Base-by-base conservation (phyloP, 2,113 vertebrate genomes). In the Anguilla rostrata region DNA sequence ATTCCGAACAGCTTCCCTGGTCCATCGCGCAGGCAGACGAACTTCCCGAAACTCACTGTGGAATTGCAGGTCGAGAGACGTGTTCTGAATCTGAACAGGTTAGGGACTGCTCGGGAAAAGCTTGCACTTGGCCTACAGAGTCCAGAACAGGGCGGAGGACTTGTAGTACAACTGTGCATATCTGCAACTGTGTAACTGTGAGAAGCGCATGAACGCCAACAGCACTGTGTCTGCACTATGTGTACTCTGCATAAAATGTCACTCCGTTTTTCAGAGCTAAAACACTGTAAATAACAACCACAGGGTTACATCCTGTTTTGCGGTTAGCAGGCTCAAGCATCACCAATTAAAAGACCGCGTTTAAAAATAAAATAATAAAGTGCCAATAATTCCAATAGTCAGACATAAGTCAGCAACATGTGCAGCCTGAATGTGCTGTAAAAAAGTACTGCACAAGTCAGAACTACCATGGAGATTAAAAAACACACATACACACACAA, bases 201-300 rank as follows among this genome's bases (percentile, higher is more conserved):
- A 34, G 71, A 75, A 75, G 71, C 12, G n/a, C 12, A 75, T 0
- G n/a, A 75, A 75, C 2, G 26, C 71, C 26, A 34, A 75, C 26
- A 75, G 16, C 39, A 20, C 16, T 16, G 18, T 39, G 41, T 18
- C 40, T 78, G 8, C 6, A 16, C 39, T 29, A 63, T 16, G 39
- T 18, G 39, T 41, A 6, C 34, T 11, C 14, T 12, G 22, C 53
- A 34, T 16, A 63, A 80, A 81, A 53, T 66, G 49, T 39, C 12
- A 43, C 66, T n/a, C 26, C 78, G n/a, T 57, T 79, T 79, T 85
- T 82, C 26, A 40, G 2, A 81, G 83, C 29, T 39, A 66, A 71
- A 22, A 39, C 12, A 57, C 84, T 78, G 60, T 57, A 85, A 87
- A 87, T 49, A 87, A 80, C 79, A 85, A 78, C 60, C 82, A 87